These are phyloP conservation scores for Clusia tigrina DNA, from an alignment of 2,888 invertebrate genomes.

Conservation along the genomic window DNA sequence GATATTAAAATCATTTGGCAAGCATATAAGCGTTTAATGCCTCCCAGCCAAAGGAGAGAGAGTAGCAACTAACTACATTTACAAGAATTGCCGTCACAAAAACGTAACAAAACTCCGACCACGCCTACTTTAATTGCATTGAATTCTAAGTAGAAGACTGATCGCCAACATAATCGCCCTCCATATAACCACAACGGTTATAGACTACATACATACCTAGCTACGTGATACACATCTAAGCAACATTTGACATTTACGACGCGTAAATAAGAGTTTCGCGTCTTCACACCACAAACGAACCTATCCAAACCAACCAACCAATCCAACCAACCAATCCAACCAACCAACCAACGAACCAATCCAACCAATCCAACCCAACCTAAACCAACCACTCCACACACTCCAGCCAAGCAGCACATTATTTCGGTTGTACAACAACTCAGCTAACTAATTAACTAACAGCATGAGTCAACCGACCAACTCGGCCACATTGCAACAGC, in stretches of 20 bases:
- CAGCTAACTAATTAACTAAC: not conserved
- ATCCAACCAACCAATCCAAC: too few relatives aligned
- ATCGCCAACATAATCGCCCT: conserved; percentile 20
- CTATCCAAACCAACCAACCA: too few relatives aligned
- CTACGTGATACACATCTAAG: too few relatives aligned
- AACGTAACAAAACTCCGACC: conserved; percentile 18
- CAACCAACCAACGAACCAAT: conserved; percentile 15
- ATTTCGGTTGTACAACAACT: not conserved
- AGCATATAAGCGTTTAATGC: too few relatives aligned
- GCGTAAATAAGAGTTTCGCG: not conserved
- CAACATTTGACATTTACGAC: not conserved
- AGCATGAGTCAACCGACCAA: conserved; percentile 33
- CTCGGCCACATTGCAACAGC: conserved; percentile 32
- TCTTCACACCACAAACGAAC: too few relatives aligned
- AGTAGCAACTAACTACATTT: too few relatives aligned
- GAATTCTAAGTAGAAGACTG: conserved; percentile 42
- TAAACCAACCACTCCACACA: not conserved
- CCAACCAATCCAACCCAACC: not conserved
- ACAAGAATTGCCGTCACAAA: too few relatives aligned
- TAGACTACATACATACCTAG: too few relatives aligned
- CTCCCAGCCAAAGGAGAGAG: too few relatives aligned
- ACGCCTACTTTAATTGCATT: not conserved
- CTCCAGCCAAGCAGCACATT: conserved; percentile 12
- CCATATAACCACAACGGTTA: not conserved
- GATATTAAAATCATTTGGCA: conserved; percentile 14